Percentiles rank a stretch among this genome's conserved stretches.
phyloP scores from a whole-genome alignment of 2,113 vertebrate species.

The Trematocara stigmaticum region DNA sequence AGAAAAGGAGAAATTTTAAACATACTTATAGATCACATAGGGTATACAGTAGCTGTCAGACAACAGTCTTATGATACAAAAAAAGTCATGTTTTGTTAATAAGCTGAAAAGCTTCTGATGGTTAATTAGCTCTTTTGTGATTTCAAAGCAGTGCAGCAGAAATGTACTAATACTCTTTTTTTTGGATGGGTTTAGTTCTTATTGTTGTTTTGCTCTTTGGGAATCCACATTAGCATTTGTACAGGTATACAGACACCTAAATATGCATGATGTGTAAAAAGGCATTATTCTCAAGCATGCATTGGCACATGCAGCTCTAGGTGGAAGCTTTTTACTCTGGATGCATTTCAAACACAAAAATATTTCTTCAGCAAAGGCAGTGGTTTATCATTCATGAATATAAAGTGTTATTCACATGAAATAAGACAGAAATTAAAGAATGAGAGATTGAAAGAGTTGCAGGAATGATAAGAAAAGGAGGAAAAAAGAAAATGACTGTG shows the following conservation, averaged over 20 bases:
- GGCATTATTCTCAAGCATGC: background rate
- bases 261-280: background rate
- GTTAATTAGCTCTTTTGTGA: constrained; percentile 38
- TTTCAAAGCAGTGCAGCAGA: constrained; percentile 17
- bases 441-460: background rate
- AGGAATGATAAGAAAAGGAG: background rate
- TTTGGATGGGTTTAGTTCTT: background rate
- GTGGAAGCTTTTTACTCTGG: background rate
- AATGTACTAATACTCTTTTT: background rate
- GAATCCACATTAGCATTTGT: background rate
- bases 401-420: background rate
- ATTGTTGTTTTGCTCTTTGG: background rate
- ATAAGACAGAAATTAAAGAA: background rate
- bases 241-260: background rate
- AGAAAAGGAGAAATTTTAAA: background rate
- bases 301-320: background rate
- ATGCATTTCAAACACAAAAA: background rate
- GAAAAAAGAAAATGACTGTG: background rate
- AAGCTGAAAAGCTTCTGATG: constrained; percentile 22
- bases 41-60: background rate
- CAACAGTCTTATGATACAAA: constrained; percentile 7
- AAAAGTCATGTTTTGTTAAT: constrained; percentile 16
- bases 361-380: background rate
- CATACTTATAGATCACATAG: background rate
- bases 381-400: background rate